A percentile compares a stretch with the other conserved stretches of the same genome.
Evolutionary conservation across 2,113 vertebrate genomes (phyloP).

Genomic region (Thomomys bottae): DNA sequence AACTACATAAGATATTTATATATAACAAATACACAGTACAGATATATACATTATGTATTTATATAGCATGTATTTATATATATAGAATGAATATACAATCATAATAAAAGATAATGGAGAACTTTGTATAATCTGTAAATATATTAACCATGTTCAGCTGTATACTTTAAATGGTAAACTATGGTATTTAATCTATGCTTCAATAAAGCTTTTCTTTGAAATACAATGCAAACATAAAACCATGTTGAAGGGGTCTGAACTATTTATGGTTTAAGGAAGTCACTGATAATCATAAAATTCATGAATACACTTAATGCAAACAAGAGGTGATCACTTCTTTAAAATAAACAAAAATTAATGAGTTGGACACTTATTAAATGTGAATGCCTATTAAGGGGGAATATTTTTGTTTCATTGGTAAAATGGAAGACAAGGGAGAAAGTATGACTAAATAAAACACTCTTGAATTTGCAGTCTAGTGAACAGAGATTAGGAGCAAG

Average conservation of each 20-base stretch:
- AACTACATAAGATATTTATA: no score
- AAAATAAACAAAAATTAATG: background rate
- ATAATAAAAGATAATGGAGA: background rate
- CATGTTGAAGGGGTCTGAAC: background rate
- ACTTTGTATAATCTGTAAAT: background rate
- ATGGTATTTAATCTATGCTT: background rate
- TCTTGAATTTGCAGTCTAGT: background rate
- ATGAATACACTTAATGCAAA: background rate
- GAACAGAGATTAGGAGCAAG: background rate
- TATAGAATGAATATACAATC: no score
- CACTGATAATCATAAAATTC: background rate
- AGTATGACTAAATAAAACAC: background rate
- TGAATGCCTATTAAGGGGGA: background rate
- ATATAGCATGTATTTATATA: no score
- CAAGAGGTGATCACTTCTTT: background rate
- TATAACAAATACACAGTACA: no score
- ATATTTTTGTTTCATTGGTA: background rate
- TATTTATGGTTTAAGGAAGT: background rate
- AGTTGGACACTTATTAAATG: no score
- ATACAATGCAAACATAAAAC: background rate
- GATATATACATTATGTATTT: no score
- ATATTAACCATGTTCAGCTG: background rate
- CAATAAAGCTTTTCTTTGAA: background rate
- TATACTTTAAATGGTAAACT: background rate
- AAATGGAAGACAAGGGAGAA: conserved; percentile 9